These are phyloP conservation scores for Chaenocephalus aceratus DNA, from an alignment of 2,113 vertebrate species.

Conservation along the genomic window DNA sequence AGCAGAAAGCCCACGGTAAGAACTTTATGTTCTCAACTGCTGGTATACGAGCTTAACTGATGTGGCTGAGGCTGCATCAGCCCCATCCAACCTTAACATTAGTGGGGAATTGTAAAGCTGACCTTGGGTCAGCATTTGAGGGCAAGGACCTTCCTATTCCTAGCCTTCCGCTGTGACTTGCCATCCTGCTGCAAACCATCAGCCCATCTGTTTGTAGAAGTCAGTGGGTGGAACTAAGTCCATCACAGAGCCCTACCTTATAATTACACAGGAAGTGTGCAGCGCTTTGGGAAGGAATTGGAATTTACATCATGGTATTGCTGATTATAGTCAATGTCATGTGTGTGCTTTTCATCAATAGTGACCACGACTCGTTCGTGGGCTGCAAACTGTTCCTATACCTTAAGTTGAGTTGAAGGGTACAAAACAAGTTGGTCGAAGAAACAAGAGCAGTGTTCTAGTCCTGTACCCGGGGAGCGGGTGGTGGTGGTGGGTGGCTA, in stretches of 20 bases:
- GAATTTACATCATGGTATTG: conserved; percentile 71
- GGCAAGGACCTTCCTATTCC: conserved; percentile 37
- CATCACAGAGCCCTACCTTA: conserved; percentile 74
- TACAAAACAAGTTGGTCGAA: conserved; percentile 52
- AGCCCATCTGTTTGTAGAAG: conserved; percentile 68
- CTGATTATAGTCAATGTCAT: conserved; percentile 69
- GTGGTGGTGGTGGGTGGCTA: conserved; percentile 41
- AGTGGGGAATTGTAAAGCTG: conserved; percentile 24
- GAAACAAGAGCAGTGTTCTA: conserved; percentile 54
- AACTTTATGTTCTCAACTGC: conserved; percentile 12
- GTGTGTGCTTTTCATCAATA: conserved; percentile 60
- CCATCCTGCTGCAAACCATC: conserved; percentile 60
- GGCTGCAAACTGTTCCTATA: conserved; percentile 47
- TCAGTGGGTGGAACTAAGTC: conserved; percentile 78
- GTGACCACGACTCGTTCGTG: conserved; percentile 43
- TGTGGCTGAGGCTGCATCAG: conserved; percentile 37
- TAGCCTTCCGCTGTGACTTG: conserved; percentile 43
- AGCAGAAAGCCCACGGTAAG: not conserved
- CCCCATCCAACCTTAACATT: conserved; percentile 7
- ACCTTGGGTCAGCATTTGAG: conserved; percentile 17
- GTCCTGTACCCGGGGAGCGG: conserved; percentile 17
- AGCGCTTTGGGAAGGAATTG: conserved; percentile 55
- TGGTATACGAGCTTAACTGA: conserved; percentile 1
- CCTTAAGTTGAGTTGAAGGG: conserved; percentile 35
- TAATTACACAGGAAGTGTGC: conserved; percentile 80